Base-by-base conservation (phyloP, 2,797 vertebrate genomes). In the Pipistrellus pipistrellus region DNA sequence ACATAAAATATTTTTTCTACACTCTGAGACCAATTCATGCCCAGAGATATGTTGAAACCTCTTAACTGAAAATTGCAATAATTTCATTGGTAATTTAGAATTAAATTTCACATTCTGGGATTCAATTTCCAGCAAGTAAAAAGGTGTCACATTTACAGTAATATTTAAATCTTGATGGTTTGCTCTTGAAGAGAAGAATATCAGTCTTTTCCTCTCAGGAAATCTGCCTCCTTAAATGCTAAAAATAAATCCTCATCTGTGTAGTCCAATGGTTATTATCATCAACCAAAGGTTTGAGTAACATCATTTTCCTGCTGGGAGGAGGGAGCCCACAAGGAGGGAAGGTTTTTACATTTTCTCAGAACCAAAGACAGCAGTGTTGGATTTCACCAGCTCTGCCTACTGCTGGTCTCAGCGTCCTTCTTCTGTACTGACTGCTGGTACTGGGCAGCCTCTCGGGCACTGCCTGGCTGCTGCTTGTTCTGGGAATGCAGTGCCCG, bases 61-160 rank as follows among this genome's bases (percentile, higher is more conserved):
- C 59, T 87, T 93, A 76, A 77, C 20, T 77, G 80, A 88, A 96
- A 64, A 85, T 12, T 85, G 59, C 51, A 87, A 46, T 72, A 80
- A 59, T 72, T 80, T 23, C 20, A n/a, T 20, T 72, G 62, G 21
- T 92, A 92, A 69, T 55, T 90, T 94, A 81, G 48, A 44, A 30
- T 66, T 75, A 90, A 87, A 92, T 83, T 92, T 94, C 53, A 66
- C 27, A 25, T 81, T 64, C 53, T 44, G 27, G 25, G 27, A 38
- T 82, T 88, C 41, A 66, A 4, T 76, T 94, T 93, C 30, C 41
- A 73, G 11, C 84, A 55, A 85, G 66, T 69, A 23, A 81, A 91
- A 53, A 75, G 8, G n/a, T 75, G 41, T 55, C 51, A 48, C 30
- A 64, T 85, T 81, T 69, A 57, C 41, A 83, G 77, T 44, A 82